phyloP scores from a whole-genome alignment of 2,113 vertebrate species.

The Romanogobio albipinnatus region DNA sequence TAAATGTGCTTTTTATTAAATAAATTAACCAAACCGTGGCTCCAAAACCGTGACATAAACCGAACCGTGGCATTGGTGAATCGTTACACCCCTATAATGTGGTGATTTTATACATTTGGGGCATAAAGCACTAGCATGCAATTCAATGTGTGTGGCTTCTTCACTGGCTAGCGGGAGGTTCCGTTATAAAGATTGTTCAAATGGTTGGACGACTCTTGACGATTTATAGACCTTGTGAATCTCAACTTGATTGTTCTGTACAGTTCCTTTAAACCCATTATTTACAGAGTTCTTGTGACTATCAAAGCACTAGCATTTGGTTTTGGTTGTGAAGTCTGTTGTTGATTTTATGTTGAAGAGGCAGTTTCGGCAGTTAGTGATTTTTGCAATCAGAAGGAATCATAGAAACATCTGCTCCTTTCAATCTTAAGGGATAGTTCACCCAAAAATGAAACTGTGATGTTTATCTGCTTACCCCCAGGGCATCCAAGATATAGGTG shows the following conservation, averaged over 20 bases:
- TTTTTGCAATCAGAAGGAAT: constrained; percentile 9
- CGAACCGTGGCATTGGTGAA: too few relatives aligned
- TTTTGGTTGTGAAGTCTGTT: constrained; percentile 1
- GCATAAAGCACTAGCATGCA: constrained; percentile 37
- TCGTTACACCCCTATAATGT: constrained; percentile 35
- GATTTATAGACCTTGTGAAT: constrained; percentile 14
- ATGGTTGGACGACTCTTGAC: background rate
- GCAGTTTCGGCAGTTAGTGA: background rate
- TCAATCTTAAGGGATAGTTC: background rate
- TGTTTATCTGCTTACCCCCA: too few relatives aligned
- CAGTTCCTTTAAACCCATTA: constrained; percentile 4
- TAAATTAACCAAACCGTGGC: too few relatives aligned
- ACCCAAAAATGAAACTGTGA: too few relatives aligned
- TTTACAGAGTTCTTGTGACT: background rate
- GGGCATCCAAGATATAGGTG: too few relatives aligned
- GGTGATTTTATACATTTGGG: constrained; percentile 61
- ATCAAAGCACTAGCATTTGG: background rate
- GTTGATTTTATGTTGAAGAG: constrained; percentile 20
- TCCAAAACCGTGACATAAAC: too few relatives aligned
- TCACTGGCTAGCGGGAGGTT: constrained; percentile 25
- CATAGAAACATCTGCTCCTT: constrained; percentile 7
- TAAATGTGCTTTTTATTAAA: too few relatives aligned
- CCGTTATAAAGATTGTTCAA: constrained; percentile 21
- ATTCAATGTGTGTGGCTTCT: constrained; percentile 32
- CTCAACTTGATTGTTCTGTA: constrained; percentile 33